phyloP scores from a whole-genome alignment of 2,113 vertebrate species.

The Notarius lentiginosus region DNA sequence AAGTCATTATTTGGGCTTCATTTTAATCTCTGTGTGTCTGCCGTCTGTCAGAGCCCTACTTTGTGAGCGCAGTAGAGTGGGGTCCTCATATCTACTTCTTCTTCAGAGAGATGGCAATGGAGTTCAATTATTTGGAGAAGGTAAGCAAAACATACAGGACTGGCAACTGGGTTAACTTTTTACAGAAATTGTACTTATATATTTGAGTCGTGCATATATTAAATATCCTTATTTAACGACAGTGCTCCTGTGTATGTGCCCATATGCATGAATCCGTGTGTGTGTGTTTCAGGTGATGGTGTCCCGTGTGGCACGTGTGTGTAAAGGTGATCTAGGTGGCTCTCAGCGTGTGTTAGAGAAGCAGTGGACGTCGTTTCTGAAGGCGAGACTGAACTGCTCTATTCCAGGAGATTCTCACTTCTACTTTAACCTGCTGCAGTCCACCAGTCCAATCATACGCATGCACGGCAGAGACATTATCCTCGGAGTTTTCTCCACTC shows the following conservation, averaged over 20 bases:
- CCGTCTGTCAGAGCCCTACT: slow-evolving; percentile 83
- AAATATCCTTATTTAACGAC: neutral
- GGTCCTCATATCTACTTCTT: slow-evolving; percentile 95
- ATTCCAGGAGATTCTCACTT: slow-evolving; percentile 95
- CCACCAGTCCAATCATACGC: slow-evolving; percentile 84
- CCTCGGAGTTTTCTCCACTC: slow-evolving; percentile 91
- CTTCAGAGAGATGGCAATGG: slow-evolving; percentile 97
- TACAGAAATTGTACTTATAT: neutral
- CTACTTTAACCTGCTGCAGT: slow-evolving; percentile 96
- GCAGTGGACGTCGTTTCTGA: slow-evolving; percentile 97
- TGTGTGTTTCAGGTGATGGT: slow-evolving; percentile 83
- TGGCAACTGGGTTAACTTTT: neutral
- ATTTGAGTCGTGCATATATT: neutral
- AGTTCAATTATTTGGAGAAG: slow-evolving; percentile 97
- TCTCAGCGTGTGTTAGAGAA: slow-evolving; percentile 94
- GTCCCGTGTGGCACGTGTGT: slow-evolving; percentile 91
- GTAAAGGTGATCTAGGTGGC: slow-evolving; percentile 91
- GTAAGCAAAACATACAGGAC: slow-evolving; percentile 62
- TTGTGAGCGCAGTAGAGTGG: slow-evolving; percentile 92
- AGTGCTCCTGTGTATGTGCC: neutral
- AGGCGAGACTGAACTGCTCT: slow-evolving; percentile 95
- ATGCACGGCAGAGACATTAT: slow-evolving; percentile 87
- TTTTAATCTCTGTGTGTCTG: neutral
- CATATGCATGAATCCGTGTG: neutral
- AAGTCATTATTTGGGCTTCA: neutral